Conservation (phyloP, 2,113 vertebrate genomes). For the Phalacrocorax pelagicus region DNA sequence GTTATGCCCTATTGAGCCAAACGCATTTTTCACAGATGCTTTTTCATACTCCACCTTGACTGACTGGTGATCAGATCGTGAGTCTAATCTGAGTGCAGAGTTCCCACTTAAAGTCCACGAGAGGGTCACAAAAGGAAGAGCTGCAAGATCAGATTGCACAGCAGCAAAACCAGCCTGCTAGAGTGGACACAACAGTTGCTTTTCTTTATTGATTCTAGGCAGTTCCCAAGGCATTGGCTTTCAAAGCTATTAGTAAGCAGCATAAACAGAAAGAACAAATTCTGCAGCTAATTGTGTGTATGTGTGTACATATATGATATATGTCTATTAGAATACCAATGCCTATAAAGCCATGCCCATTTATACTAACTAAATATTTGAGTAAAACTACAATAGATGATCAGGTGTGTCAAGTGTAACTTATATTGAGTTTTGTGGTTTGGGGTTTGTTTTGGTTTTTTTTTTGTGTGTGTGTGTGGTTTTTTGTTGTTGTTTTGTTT, state of each 20-base stretch:
- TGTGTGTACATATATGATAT: not conserved
- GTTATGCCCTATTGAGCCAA: not conserved
- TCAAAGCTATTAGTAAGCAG: not conserved
- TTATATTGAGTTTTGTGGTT: not conserved
- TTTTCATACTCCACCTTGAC: not conserved
- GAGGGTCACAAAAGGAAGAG: not conserved
- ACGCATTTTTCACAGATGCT: not conserved
- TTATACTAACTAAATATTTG: not conserved
- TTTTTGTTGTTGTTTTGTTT: not conserved
- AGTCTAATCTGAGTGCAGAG: not conserved
- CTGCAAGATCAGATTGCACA: not conserved
- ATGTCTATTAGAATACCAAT: not conserved
- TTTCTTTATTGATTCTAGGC: not conserved
- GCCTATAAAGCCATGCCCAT: not conserved
- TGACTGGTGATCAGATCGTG: not conserved
- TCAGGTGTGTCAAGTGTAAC: not conserved
- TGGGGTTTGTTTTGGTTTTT: too few species aligned
- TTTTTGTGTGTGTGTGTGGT: too few species aligned
- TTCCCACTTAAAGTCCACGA: not conserved
- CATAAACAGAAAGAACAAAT: not conserved
- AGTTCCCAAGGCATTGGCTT: not conserved
- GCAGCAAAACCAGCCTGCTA: not conserved
- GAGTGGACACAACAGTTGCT: not conserved
- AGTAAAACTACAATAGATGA: not conserved
- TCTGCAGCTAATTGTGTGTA: not conserved